Base-by-base conservation (phyloP, 2,888 invertebrate genomes). In the Eristalis arbustorum region DNA sequence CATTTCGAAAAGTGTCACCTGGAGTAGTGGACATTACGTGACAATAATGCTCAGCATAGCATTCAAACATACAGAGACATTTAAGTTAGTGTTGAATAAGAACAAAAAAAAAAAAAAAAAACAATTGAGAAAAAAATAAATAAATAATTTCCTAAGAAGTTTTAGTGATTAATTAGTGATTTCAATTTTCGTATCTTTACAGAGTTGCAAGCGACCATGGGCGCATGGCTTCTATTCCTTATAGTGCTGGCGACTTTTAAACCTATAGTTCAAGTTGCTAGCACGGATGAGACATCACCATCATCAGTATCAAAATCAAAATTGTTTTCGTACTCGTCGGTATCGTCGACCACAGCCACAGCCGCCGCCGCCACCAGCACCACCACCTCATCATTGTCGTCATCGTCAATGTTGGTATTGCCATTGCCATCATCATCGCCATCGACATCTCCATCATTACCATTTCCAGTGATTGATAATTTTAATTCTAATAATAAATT, bases 201-300 rank as follows among this genome's bases (percentile, higher is more conserved):
- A 93, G 93, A 92, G 93, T 92, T 93, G 92, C 92, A 92, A 92
- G 91, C 92, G 93, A 93, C 92, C 92, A 93, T 93, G 93, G 93
- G 92, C 92, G 92, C 92, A 92, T 93, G 93, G 93, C 91, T 92
- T 91, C 90, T 93, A 92, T 91, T 93, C 92, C 91, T 93, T 91
- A 91, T 91, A 92, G 93, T 93, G 93, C 93, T 93, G 93, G 93
- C 93, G 93, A 93, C 93, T 92, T 92, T 92, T 90, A 91, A 91
- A 91, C 90, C 91, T 89, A 91, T 91, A 90, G 91, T 91, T 91
- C 92, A 92, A 92, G 93, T 93, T 92, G 93, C 93, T 93, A 92
- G 93, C 93, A 93, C 93, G 91, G 92, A 92, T 91, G 92, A 92
- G 90, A 91, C 91, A 91, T 91, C 92, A 83, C 75, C 88, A 87